These are phyloP conservation scores for Bombus balteatus DNA, from an alignment of 1,140 invertebrate species.

Conservation along the genomic window DNA sequence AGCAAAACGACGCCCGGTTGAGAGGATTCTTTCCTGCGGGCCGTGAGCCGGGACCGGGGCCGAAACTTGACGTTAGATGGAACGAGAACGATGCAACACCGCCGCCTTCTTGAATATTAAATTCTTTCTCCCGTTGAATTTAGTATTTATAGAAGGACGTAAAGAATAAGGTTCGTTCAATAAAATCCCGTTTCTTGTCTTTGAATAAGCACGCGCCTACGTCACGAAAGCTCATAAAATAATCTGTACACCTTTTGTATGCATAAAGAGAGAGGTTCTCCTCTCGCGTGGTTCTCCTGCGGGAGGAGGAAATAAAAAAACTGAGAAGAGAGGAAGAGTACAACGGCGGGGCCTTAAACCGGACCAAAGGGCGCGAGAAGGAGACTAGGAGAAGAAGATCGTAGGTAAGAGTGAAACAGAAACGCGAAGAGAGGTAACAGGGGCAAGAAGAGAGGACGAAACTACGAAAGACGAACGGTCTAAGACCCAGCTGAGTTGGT, in stretches of 20 bases:
- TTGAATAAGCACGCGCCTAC: slow-evolving; percentile 48
- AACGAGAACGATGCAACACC: not conserved
- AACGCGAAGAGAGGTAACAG: not conserved
- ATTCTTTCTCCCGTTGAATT: not conserved
- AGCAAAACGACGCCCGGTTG: not conserved
- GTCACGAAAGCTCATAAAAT: slow-evolving; percentile 61
- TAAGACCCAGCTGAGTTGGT: slow-evolving; percentile 52
- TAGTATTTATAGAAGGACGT: slow-evolving; percentile 16
- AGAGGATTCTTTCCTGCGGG: not conserved
- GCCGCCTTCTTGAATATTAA: slow-evolving; percentile 16
- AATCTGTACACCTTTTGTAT: slow-evolving; percentile 68
- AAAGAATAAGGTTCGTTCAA: slow-evolving; percentile 47
- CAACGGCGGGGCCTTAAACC: slow-evolving; percentile 59
- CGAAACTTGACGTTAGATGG: not conserved
- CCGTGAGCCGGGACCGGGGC: not conserved
- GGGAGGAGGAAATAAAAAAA: slow-evolving; percentile 46
- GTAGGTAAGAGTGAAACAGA: slow-evolving; percentile 4
- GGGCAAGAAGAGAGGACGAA: slow-evolving; percentile 27
- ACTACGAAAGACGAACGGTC: slow-evolving; percentile 19
- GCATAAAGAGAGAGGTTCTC: slow-evolving; percentile 45
- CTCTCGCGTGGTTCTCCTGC: slow-evolving; percentile 15
- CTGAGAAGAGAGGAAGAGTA: slow-evolving; percentile 22
- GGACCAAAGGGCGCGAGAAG: slow-evolving; percentile 58
- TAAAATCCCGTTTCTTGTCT: slow-evolving; percentile 48
- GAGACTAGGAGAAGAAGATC: slow-evolving; percentile 31